Base-by-base conservation (phyloP, 2,888 invertebrate species). In the Melanophora roralis region DNA sequence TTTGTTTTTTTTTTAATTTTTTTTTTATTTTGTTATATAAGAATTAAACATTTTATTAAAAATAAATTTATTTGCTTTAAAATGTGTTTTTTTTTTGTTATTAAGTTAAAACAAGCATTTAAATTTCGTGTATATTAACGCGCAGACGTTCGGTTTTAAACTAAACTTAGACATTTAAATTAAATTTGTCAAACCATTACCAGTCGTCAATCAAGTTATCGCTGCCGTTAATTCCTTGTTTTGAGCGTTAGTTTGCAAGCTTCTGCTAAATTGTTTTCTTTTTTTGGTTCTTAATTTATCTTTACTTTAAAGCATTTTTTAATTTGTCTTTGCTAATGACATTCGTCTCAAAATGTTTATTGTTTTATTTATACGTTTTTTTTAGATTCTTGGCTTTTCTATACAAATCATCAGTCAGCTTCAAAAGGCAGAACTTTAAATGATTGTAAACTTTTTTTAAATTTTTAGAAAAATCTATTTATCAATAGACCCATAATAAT, bases 61-160 rank as follows among this genome's bases (percentile, higher is more conserved):
- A 27, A 32, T 21, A 19, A 40, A n/a, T 14, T 47, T 47, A 0
- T 38, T 16, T 27, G 14, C 19, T 23, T 14, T 6, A n/a, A 43
- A 23, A 14, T 47, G 43, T 1, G n/a, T 57, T 47, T 34, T 23
- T 5, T 16, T 47, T 32, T n/a, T n/a, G n/a, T n/a, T n/a, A n/a
- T n/a, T n/a, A n/a, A n/a, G n/a, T n/a, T n/a, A n/a, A n/a, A n/a
- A n/a, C n/a, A 3, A 34, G 3, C 3, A 27, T 27, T 27, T 49
- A 49, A 49, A 23, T 53, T 53, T 60, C 51, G 16, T 59, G 38
- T 74, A 59, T 65, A 71, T 60, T 34, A 75, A 64, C 80, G 68
- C 80, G 76, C 80, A 76, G 74, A 64, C 80, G 80, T 80, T 62
- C 76, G 72, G 27, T 47, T 73, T 68, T 45, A 73, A 72, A 80